Evolutionary conservation across 2,888 invertebrate genomes (phyloP).

Genomic region (Polyploca ridens): DNA sequence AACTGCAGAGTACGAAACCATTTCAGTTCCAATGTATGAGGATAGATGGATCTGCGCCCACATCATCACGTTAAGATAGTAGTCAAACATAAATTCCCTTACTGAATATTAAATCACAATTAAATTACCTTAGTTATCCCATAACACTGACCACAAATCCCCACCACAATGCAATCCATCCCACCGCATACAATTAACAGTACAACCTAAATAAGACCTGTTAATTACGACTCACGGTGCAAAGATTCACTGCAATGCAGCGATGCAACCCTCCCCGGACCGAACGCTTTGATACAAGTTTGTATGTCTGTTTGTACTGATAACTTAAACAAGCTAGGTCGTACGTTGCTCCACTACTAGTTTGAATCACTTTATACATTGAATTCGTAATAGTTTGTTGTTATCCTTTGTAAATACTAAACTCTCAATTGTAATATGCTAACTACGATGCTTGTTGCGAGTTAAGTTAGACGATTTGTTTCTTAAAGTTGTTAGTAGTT

Average conservation of each 20-base stretch:
- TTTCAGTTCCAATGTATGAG: no score
- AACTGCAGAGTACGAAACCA: no score
- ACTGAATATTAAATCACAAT: no score
- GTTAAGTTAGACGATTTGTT: not conserved
- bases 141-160: conserved; percentile 1
- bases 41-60: no score
- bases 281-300: conserved; percentile 17
- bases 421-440: not conserved
- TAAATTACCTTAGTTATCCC: not conserved
- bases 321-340: conserved; percentile 5
- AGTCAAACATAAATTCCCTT: no score
- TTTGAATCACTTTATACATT: conserved; percentile 7
- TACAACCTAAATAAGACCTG: conserved; percentile 13
- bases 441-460: not conserved
- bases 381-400: conserved; percentile 5
- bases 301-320: conserved; percentile 17
- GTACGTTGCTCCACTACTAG: conserved; percentile 1
- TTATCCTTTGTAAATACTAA: conserved; percentile 4
- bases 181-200: conserved; percentile 13
- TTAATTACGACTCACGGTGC: conserved; percentile 15
- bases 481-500: not conserved
- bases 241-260: conserved; percentile 13
- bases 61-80: no score
- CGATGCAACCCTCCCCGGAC: conserved; percentile 3
- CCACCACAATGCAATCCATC: conserved; percentile 3